Evolutionary conservation across 2,888 invertebrate genomes (phyloP), one percentile per base, ranked within the genome.

Genomic region (Platynereis dumerilii): DNA sequence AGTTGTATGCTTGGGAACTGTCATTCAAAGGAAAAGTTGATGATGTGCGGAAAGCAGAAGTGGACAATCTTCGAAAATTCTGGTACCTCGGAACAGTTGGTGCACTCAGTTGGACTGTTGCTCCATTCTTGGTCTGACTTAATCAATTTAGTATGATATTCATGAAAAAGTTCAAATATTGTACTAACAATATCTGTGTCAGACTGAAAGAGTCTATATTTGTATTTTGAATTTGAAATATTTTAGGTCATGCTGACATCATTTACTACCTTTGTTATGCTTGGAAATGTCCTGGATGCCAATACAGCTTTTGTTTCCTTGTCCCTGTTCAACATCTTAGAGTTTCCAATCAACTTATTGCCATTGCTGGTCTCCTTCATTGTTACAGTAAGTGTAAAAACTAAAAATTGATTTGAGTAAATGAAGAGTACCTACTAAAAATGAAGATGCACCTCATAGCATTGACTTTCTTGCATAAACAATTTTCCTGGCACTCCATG

Each of bases 261-360:
- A 5, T 82, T 81, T 73, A 73, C 75, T 5, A 75, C 78, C 7
- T 83, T 78, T 61, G 92, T 96, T 75, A 87, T 94, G 86, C 88
- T 91, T 82, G 76, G 80, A 3, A 90, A 95, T 86, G 89, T 91
- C 74, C 88, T 96, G 85, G 91, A 93, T 86, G 91, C 95, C 80
- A 88, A 90, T 86, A 93, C 90, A 85, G 96, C 96, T 81, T 97
- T 97, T 87, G 96, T 96, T 80, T 93, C 96, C 79, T 88, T 97
- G 81, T 93, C 96, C 84, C 90, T 97, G 85, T 96, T 98, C 90
- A 96, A 97, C 88, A 94, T 96, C 79, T 90, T 98, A 80, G 90
- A 96, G 85, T 93, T 95, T 84, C 96, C 97, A 79, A 89, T 97
- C 85, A 92, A 93, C 83, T 92, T 96, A 91, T 90, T 96, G 86